phyloP scores from a whole-genome alignment of 2,797 vertebrate species.

The Anabacerthia variegaticeps region DNA sequence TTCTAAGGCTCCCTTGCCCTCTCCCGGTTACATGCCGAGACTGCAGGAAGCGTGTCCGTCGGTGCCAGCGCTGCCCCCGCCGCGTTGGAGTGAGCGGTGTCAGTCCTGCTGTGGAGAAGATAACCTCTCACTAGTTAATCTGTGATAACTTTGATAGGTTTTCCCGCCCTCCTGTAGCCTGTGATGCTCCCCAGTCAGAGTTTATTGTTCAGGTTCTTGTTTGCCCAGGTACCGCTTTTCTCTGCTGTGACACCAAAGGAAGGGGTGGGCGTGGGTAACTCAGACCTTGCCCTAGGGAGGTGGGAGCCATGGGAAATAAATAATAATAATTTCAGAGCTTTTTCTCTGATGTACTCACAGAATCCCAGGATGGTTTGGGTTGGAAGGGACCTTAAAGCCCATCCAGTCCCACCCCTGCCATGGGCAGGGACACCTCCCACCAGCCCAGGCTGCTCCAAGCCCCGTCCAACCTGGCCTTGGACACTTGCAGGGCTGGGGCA shows the following conservation, averaged over 20 bases:
- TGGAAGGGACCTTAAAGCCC: background rate
- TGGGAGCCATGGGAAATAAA: background rate
- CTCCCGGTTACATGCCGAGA: background rate
- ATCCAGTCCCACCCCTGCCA: background rate
- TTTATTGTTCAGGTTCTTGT: background rate
- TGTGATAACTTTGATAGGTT: background rate
- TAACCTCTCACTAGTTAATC: background rate
- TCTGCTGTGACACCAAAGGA: background rate
- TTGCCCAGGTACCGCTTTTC: background rate
- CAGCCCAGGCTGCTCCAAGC: accelerated
- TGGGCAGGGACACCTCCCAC: background rate
- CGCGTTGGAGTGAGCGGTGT: too few species aligned
- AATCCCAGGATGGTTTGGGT: background rate
- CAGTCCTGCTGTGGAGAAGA: background rate
- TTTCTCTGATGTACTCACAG: background rate
- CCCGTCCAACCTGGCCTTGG: accelerated
- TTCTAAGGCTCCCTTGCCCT: background rate
- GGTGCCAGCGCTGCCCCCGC: background rate
- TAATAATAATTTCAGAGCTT: background rate
- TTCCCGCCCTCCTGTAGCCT: background rate
- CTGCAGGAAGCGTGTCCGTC: background rate
- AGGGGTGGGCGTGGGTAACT: background rate
- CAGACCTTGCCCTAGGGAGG: background rate
- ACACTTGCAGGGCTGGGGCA: accelerated
- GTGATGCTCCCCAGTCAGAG: background rate